A percentile compares a stretch with the other conserved stretches of the same genome.
Evolutionary conservation across 2,113 vertebrate species (phyloP).

Genomic region (Rhinoptilus africanus): DNA sequence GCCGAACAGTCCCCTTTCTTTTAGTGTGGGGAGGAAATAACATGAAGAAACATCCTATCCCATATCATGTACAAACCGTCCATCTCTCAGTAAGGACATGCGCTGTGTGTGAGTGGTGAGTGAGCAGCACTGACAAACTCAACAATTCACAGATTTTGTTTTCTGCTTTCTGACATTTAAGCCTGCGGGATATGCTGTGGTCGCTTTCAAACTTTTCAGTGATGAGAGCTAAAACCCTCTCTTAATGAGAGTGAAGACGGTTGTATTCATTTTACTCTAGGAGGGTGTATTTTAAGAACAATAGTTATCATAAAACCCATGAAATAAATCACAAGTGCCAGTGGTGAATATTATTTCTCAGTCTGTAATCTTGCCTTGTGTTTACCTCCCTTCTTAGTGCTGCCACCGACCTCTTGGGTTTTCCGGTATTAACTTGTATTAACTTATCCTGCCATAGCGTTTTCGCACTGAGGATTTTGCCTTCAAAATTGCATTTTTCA

Average conservation of each 20-base stretch:
- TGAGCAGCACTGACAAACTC: neutral
- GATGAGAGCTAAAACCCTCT: neutral
- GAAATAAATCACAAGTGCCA: neutral
- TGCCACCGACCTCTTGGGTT: neutral
- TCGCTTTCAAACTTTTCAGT: neutral
- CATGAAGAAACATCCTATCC: neutral
- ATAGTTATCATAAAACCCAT: neutral
- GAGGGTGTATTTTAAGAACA: neutral
- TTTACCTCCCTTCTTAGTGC: neutral
- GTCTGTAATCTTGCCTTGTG: neutral
- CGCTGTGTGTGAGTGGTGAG: neutral
- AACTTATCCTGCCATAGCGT: neutral
- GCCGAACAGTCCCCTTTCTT: neutral
- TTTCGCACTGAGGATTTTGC: neutral
- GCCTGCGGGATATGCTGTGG: neutral
- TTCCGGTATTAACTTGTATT: neutral
- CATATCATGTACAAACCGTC: accelerated
- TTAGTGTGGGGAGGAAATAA: neutral
- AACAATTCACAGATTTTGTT: neutral
- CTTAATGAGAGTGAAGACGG: neutral
- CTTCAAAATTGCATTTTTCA: neutral
- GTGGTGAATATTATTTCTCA: neutral
- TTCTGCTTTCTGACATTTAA: neutral
- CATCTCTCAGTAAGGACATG: neutral
- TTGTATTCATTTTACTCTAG: neutral